Evolutionary conservation across 2,797 vertebrate species (phyloP).

Genomic region (Syndactyla subalaris): DNA sequence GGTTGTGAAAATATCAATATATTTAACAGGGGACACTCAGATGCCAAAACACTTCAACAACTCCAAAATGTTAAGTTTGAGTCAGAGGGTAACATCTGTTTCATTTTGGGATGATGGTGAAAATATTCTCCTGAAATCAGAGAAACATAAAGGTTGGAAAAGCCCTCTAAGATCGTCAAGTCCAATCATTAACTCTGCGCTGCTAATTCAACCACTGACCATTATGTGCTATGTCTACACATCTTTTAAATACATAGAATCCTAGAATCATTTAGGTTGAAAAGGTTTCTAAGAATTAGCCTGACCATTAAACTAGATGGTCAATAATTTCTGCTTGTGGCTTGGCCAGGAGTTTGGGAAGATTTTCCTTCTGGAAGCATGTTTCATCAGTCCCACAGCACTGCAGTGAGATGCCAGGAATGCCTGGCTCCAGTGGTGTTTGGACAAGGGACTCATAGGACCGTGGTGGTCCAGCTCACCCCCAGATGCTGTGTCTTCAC

Average conservation of each 20-base stretch:
- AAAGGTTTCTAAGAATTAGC: neutral
- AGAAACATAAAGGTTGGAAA: neutral
- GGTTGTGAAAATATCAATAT: fast-evolving
- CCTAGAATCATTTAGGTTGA: neutral
- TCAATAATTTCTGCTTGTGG: fast-evolving
- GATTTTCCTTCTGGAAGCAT: neutral
- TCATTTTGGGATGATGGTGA: neutral
- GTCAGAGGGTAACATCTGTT: neutral
- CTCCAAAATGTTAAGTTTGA: neutral
- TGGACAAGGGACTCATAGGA: neutral
- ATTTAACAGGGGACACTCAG: neutral
- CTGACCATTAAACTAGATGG: neutral
- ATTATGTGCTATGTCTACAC: too few species aligned
- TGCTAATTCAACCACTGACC: neutral
- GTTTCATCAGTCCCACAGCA: neutral
- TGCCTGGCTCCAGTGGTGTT: neutral
- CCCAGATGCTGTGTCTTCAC: too few species aligned
- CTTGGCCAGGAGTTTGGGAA: neutral
- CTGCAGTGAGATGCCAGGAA: neutral
- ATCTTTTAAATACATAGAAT: neutral
- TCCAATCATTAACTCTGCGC: neutral
- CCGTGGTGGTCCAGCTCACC: fast-evolving
- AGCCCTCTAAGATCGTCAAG: neutral
- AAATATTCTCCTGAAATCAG: neutral
- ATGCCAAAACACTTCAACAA: neutral